These are phyloP conservation scores for Scaptomyza parva DNA, from an alignment of 2,888 invertebrate genomes.

Conservation along the genomic window DNA sequence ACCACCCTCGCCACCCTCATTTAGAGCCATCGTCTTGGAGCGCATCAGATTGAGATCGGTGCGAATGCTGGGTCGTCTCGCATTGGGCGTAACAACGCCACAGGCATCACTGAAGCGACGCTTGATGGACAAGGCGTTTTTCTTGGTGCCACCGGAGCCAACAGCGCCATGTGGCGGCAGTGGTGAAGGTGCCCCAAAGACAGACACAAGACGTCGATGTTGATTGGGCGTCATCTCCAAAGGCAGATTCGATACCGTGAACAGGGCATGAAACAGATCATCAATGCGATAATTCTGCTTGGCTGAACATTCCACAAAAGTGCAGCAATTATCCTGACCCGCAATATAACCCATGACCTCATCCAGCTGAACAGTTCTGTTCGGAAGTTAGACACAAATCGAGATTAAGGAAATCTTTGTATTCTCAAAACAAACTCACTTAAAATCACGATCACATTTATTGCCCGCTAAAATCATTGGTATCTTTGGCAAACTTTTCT, in stretches of 20 bases:
- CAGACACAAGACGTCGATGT: conserved; percentile 91
- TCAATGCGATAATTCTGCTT: conserved; percentile 92
- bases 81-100: conserved; percentile 95
- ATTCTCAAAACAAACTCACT: conserved; percentile 85
- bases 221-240: conserved; percentile 95
- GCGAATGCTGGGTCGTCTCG: conserved; percentile 93
- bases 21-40: conserved; percentile 91
- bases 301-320: conserved; percentile 93
- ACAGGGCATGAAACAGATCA: conserved; percentile 93
- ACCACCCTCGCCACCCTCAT: conserved; percentile 88
- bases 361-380: conserved; percentile 90
- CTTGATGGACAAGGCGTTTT: conserved; percentile 92
- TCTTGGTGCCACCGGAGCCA: conserved; percentile 88
- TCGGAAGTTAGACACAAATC: conserved; percentile 4
- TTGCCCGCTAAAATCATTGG: conserved; percentile 96
- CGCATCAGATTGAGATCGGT: conserved; percentile 95
- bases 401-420: neutral
- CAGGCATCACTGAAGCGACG: conserved; percentile 93
- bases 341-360: conserved; percentile 92
- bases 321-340: conserved; percentile 91
- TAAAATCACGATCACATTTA: conserved; percentile 93
- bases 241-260: conserved; percentile 92
- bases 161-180: conserved; percentile 89
- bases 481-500: conserved; percentile 89
- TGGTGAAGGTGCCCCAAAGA: conserved; percentile 91